Base-by-base conservation (phyloP, 2,113 vertebrate genomes). In the Microcebus tavaratra region DNA sequence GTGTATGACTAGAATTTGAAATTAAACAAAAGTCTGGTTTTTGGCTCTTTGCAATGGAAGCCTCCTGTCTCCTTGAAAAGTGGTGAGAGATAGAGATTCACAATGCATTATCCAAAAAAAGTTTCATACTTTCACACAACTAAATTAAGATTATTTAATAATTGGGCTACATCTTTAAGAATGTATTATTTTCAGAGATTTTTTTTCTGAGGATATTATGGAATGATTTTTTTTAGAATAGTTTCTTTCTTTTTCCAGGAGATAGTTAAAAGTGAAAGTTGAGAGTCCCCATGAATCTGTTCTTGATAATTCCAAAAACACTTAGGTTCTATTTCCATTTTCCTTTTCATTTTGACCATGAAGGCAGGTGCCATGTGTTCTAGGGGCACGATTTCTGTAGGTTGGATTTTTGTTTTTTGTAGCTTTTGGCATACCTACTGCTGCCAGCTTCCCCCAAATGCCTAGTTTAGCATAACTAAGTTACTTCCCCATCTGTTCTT, bases 401-500 rank as follows among this genome's bases (percentile, higher is more conserved):
- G 88, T 27, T 93, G 73, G 8, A 68, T n/a, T 87, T 94, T 72
- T 68, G 6, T 31, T 78, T 68, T 34, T 34, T 80, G 48, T 59
- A 82, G 9, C 3, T 93, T 84, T 95, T 83, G 63, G 39, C 42
- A 53, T 55, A 91, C 34, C 34, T 42, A 59, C 0, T 0, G 0
- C 48, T 92, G 48, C 67, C 76, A 81, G 42, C 75, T 78, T 97
- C 78, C 85, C 48, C 53, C 36, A 34, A 78, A 73, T 57, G 21
- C n/a, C 63, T 95, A 53, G 17, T 95, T 97, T 86, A 70, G 85
- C 55, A 82, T n/a, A 95, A 72, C 6, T 79, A 75, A 70, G 63
- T 70, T 88, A 73, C 29, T 82, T 94, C 67, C 12, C 90, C 85
- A 96, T 97, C 78, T 96, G 90, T 48, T 91, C 36, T 55, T 70